These are phyloP conservation scores for Aptenodytes patagonicus DNA, from an alignment of 2,113 vertebrate genomes.

Conservation along the genomic window DNA sequence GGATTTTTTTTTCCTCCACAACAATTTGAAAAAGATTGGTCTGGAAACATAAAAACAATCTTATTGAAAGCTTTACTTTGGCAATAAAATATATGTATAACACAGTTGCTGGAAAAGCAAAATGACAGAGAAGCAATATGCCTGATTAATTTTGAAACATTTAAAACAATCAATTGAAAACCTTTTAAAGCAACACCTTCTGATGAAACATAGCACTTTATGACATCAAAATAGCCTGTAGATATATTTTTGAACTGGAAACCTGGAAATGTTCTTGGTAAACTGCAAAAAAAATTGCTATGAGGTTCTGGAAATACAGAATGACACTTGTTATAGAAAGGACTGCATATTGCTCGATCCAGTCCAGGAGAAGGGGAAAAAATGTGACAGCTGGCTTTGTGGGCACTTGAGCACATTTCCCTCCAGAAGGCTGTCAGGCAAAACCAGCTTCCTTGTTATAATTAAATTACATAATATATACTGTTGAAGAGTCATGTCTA, in stretches of 20 bases:
- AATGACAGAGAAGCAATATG: not conserved
- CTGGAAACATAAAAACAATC: not conserved
- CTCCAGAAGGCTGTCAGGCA: not conserved
- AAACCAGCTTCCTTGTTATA: not conserved
- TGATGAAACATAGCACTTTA: not conserved
- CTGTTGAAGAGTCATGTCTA: not conserved
- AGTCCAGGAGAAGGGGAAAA: not conserved
- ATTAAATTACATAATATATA: not conserved
- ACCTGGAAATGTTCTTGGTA: not conserved
- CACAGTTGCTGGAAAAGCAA: not conserved
- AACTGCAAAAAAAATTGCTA: not conserved
- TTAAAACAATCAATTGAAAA: not conserved
- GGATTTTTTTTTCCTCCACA: not conserved
- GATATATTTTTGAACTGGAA: not conserved
- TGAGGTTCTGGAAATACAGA: not conserved
- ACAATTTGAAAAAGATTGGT: not conserved
- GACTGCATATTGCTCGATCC: rapidly evolving
- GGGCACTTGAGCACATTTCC: not conserved
- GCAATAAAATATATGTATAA: not conserved
- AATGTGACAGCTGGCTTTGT: not conserved
- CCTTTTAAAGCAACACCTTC: not conserved
- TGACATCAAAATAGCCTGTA: not conserved
- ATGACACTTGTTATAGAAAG: rapidly evolving
- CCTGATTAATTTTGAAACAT: not conserved
- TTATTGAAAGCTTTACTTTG: not conserved